Evolutionary conservation across 2,797 vertebrate genomes (phyloP).

Genomic region (Ispidina picta): DNA sequence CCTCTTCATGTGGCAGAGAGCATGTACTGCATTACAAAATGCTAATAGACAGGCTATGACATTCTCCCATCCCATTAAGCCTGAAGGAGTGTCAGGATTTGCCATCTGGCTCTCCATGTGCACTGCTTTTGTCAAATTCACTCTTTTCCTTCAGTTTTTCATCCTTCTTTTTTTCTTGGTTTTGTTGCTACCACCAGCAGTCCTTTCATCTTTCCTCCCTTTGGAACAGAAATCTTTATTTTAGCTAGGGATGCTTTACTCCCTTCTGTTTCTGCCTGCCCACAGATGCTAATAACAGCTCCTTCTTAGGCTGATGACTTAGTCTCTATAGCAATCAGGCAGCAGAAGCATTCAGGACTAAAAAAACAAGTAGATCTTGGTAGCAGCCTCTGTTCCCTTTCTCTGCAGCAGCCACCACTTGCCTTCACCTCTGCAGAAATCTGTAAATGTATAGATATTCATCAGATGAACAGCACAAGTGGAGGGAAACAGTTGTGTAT

Average conservation of each 20-base stretch:
- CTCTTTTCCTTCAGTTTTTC: neutral
- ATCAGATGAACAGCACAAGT: rapidly evolving
- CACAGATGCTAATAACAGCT: slow-evolving; percentile 59
- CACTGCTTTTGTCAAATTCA: neutral
- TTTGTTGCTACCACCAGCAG: neutral
- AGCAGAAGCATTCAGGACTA: slow-evolving; percentile 30
- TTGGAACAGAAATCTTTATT: slow-evolving; percentile 25
- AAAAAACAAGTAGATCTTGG: neutral
- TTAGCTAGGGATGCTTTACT: neutral
- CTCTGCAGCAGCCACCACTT: neutral
- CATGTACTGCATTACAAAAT: neutral
- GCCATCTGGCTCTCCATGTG: slow-evolving; percentile 20
- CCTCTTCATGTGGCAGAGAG: neutral
- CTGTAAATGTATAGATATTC: neutral
- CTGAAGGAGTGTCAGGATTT: slow-evolving; percentile 7
- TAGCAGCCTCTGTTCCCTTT: neutral
- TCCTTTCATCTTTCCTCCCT: neutral
- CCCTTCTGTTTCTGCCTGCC: slow-evolving; percentile 29
- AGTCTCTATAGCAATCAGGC: slow-evolving; percentile 59
- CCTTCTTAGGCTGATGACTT: slow-evolving; percentile 33
- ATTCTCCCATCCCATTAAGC: neutral
- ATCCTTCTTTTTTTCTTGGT: neutral
- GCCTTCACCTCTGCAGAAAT: slow-evolving; percentile 1
- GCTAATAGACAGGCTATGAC: neutral
- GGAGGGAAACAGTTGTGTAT: neutral